Evolutionary conservation across 2,797 vertebrate species (phyloP).

Genomic region (Dicrostonyx torquatus): DNA sequence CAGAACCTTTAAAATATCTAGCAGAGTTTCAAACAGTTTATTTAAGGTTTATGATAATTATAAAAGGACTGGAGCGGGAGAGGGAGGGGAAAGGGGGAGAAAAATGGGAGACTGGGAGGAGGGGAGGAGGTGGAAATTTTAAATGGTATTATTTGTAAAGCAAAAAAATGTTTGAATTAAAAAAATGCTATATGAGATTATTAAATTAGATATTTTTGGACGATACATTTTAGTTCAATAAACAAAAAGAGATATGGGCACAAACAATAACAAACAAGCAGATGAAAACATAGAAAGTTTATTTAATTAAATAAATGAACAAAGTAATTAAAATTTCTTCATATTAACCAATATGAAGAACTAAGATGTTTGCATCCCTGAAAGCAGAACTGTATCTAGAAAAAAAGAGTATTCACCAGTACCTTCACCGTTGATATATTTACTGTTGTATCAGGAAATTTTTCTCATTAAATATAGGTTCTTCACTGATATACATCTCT

Average conservation of each 20-base stretch:
- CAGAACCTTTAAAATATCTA: neutral
- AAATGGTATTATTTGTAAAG: too few relatives aligned
- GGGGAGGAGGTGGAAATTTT: too few relatives aligned
- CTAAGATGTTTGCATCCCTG: neutral
- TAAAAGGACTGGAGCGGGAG: too few relatives aligned
- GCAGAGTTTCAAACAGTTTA: neutral
- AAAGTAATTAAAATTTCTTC: neutral
- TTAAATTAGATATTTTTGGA: neutral
- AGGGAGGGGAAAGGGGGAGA: too few relatives aligned
- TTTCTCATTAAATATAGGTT: too few relatives aligned
- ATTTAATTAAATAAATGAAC: neutral
- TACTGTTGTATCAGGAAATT: neutral
- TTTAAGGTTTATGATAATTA: neutral
- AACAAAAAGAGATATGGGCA: neutral
- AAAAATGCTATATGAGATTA: neutral
- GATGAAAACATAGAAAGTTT: neutral
- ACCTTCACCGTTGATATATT: neutral
- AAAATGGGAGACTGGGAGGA: too few relatives aligned
- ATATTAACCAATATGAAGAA: neutral
- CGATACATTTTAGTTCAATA: neutral
- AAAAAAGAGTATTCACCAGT: neutral
- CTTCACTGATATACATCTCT: neutral
- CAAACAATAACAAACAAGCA: neutral
- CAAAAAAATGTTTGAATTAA: too few relatives aligned
- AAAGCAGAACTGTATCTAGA: neutral